Base-by-base conservation (phyloP, 2,888 invertebrate genomes). In the Brachylomia viminalis region DNA sequence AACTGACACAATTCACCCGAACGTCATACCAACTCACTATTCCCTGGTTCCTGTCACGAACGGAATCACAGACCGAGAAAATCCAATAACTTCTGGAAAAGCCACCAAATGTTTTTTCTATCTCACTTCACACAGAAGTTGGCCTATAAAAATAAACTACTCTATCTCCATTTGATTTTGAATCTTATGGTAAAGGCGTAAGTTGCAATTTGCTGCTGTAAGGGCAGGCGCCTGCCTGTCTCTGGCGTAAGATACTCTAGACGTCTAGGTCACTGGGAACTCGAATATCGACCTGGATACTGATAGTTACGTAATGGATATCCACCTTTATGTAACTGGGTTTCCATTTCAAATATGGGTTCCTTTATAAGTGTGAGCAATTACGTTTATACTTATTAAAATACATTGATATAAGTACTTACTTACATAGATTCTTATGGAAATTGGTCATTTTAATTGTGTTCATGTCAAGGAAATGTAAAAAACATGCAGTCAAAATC, bases 221-320 rank as follows among this genome's bases (percentile, higher is more conserved):
- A 45, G 15, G 38, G 4, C 17, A 33, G 91, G 87, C 88, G 90
- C 83, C 92, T 75, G 67, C 74, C 79, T 66, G 92, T 91, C 92
- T 92, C 84, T 82, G 76, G 47, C 79, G 82, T 84, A 85, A 84
- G 84, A 86, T 73, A 87, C 89, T 88, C 86, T 85, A 87, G 88
- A 84, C 87, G 92, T 91, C 90, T 91, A 89, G 92, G 92, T 91
- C 92, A 90, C 82, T 85, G 86, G 87, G 90, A 89, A 80, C 83
- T 84, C 75, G 78, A 73, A 83, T 91, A 92, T 92, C 86, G 92
- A 92, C 82, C 90, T 87, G 88, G 86, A 82, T 84, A 77, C 83
- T 79, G 75, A 75, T 80, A 74, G 67, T 87, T 87, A 79, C 66
- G 81, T 87, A 88, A 91, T 81, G 65, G 42, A 82, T 67, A 83